Evolutionary conservation across 2,888 invertebrate species (phyloP).

Genomic region (Molorchus minor): DNA sequence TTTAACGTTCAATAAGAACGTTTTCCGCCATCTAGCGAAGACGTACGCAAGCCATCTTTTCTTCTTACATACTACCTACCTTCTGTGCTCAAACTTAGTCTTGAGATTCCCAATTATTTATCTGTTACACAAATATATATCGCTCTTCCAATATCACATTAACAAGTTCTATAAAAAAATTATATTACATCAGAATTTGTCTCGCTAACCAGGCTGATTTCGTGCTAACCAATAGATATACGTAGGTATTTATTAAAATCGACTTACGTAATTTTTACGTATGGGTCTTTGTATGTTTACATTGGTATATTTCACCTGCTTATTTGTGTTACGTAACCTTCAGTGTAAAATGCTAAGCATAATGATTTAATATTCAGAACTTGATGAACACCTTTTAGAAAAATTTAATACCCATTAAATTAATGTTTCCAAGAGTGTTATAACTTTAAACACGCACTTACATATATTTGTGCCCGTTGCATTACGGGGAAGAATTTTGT

Average conservation of each 20-base stretch:
- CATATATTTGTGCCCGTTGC: too few species aligned
- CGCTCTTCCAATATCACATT: neutral
- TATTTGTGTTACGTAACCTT: constrained; percentile 19
- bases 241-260: constrained; percentile 11
- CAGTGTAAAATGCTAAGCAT: constrained; percentile 19
- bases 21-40: constrained; percentile 1
- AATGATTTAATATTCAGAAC: constrained; percentile 23
- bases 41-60: too few species aligned
- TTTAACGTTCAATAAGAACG: neutral
- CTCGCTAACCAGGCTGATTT: neutral
- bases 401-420: constrained; percentile 13
- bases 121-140: too few species aligned
- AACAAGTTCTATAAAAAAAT: neutral
- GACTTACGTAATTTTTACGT: constrained; percentile 17
- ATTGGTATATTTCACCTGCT: constrained; percentile 19
- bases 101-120: too few species aligned
- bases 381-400: constrained; percentile 23
- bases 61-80: too few species aligned
- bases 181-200: neutral
- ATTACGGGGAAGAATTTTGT: too few species aligned
- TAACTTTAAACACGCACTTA: constrained; percentile 12
- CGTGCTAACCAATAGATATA: constrained; percentile 21
- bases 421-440: constrained; percentile 7
- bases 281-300: neutral
- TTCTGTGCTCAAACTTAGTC: too few species aligned